Percentiles rank a stretch among this genome's conserved stretches.
Conservation (phyloP, 2,113 vertebrate species). For the Pogonocichla stellata region DNA sequence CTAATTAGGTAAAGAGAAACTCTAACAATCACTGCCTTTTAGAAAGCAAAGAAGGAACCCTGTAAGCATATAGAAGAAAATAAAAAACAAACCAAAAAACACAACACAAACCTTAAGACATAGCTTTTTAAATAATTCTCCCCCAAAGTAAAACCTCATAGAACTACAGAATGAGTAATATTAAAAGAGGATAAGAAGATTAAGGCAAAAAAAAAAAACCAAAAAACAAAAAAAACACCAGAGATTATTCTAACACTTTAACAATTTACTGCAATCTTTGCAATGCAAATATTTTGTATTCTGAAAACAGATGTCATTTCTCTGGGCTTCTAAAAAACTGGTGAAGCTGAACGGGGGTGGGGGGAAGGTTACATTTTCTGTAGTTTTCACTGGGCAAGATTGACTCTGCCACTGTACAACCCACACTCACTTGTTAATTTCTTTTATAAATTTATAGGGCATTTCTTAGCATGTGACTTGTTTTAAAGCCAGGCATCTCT, state of each 20-base stretch:
- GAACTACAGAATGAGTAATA: not conserved
- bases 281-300: not conserved
- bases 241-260: not conserved
- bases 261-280: not conserved
- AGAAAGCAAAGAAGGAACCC: not conserved
- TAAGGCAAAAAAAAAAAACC: not conserved
- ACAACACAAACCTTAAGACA: not conserved
- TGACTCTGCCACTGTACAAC: not conserved
- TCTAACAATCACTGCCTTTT: not conserved
- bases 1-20: not conserved
- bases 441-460: not conserved
- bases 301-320: not conserved
- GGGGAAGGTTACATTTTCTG: not conserved
- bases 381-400: not conserved
- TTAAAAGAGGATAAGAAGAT: not conserved
- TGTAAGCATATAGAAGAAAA: not conserved
- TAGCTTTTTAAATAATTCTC: not conserved
- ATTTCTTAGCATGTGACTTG: not conserved
- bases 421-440: not conserved
- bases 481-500: not conserved
- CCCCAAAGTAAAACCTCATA: not conserved
- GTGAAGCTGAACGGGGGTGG: not conserved
- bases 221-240: not conserved
- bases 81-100: not conserved
- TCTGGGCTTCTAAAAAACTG: not conserved